Percentiles rank a stretch among this genome's conserved stretches.
phyloP scores from a whole-genome alignment of 2,113 vertebrate species.

The Agelaius tricolor region DNA sequence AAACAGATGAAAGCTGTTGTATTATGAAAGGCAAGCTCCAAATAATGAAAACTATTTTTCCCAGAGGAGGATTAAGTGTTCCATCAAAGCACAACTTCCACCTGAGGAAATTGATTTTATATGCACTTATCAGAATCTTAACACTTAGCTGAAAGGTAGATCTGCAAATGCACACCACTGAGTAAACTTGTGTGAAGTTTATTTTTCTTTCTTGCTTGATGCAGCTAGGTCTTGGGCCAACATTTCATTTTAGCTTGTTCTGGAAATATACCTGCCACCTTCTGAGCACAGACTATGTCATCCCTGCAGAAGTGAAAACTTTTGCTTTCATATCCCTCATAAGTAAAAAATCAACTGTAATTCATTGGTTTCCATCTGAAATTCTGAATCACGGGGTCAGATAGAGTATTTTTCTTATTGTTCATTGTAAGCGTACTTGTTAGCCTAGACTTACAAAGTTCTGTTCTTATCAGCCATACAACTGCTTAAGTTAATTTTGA shows the following conservation, averaged over 20 bases:
- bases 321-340: not conserved
- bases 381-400: not conserved
- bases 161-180: not conserved
- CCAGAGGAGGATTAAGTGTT: slow-evolving; percentile 44
- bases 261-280: not conserved
- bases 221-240: not conserved
- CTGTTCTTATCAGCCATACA: not conserved
- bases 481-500: not conserved
- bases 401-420: not conserved
- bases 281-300: not conserved
- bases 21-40: not conserved
- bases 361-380: not conserved
- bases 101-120: slow-evolving; percentile 40
- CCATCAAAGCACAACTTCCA: not conserved
- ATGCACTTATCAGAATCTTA: not conserved
- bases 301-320: not conserved
- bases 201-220: not conserved
- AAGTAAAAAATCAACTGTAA: not conserved
- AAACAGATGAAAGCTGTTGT: not conserved
- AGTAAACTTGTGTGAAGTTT: not conserved
- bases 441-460: not conserved
- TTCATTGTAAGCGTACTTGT: not conserved
- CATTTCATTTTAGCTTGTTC: not conserved
- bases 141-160: slow-evolving; percentile 37
- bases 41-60: slow-evolving; percentile 56